Evolutionary conservation across 2,888 invertebrate genomes (phyloP).

Genomic region (Drosophila meridiana): DNA sequence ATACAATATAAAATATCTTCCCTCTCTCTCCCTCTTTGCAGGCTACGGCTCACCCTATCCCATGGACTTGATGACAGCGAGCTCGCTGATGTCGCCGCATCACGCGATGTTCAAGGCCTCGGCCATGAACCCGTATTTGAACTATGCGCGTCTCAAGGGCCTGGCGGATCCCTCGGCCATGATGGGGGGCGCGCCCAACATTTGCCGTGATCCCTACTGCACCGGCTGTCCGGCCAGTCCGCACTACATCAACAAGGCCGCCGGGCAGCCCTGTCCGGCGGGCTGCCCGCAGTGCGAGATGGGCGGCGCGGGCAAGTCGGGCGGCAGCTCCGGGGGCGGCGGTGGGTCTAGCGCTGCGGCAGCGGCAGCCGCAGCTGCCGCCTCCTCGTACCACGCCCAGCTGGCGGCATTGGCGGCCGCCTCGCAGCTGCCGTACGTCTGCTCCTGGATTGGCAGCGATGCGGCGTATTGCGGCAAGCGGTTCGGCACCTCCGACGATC

Average conservation of each 20-base stretch:
- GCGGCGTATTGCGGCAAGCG: conserved; percentile 95
- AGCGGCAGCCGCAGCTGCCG: conserved; percentile 86
- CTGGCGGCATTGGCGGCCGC: conserved; percentile 92
- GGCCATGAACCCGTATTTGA: conserved; percentile 91
- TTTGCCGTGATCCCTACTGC: conserved; percentile 96
- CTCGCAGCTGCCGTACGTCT: conserved; percentile 93
- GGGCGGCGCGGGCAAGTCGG: conserved; percentile 31
- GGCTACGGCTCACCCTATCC: conserved; percentile 87
- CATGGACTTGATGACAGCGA: conserved; percentile 91
- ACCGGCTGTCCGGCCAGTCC: conserved; percentile 95
- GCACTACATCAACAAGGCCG: conserved; percentile 88
- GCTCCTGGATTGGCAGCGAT: conserved; percentile 95
- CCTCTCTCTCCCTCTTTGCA: neutral
- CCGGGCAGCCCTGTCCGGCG: conserved; percentile 90
- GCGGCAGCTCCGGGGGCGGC: conserved; percentile 32
- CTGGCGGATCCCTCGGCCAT: conserved; percentile 85
- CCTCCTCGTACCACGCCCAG: conserved; percentile 92
- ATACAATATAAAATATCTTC: neutral
- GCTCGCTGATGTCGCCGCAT: conserved; percentile 91
- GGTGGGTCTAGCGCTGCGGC: conserved; percentile 62
- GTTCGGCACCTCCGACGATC: conserved; percentile 93
- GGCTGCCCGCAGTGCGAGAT: conserved; percentile 94
- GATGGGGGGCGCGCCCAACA: conserved; percentile 89
- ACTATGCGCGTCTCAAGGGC: conserved; percentile 93
- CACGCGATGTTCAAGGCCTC: conserved; percentile 90